Evolutionary conservation across 2,888 invertebrate species (phyloP).

Genomic region (Cetonia aurata): DNA sequence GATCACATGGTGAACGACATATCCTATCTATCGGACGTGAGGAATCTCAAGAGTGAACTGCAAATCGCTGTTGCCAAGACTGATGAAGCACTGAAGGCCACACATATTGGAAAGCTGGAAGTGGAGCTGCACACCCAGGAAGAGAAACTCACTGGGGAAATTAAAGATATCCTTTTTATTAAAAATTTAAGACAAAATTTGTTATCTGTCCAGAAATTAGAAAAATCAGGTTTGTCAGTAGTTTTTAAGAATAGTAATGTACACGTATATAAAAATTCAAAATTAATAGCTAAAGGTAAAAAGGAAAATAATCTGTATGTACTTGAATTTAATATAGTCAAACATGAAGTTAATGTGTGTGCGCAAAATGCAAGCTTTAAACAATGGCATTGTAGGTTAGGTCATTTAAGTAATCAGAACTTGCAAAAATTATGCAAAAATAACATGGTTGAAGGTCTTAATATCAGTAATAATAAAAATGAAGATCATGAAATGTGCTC

Average conservation of each 20-base stretch:
- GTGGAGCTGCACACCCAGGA: conserved; percentile 1
- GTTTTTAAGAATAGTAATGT: conserved; percentile 3
- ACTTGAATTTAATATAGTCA: conserved; percentile 3
- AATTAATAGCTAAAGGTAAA: background rate
- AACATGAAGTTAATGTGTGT: background rate
- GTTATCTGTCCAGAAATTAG: conserved; percentile 15
- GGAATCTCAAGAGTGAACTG: no score
- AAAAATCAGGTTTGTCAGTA: conserved; percentile 6
- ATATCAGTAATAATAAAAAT: background rate
- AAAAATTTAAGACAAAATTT: conserved; percentile 11
- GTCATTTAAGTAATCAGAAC: conserved; percentile 13
- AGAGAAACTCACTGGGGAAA: conserved; percentile 10
- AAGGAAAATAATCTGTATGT: conserved; percentile 2
- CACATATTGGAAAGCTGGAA: background rate
- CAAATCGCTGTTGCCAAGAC: no score
- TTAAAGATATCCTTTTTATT: conserved; percentile 6
- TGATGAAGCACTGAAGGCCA: background rate
- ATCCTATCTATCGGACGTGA: no score
- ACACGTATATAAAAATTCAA: background rate
- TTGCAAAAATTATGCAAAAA: conserved; percentile 1
- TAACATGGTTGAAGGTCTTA: conserved; percentile 5
- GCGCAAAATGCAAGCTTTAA: background rate
- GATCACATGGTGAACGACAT: no score
- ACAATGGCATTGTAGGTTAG: conserved; percentile 24
- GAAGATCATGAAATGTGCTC: background rate